Evolutionary conservation across 2,888 invertebrate species (phyloP).

Genomic region (Himalopsyche kuldschensis): DNA sequence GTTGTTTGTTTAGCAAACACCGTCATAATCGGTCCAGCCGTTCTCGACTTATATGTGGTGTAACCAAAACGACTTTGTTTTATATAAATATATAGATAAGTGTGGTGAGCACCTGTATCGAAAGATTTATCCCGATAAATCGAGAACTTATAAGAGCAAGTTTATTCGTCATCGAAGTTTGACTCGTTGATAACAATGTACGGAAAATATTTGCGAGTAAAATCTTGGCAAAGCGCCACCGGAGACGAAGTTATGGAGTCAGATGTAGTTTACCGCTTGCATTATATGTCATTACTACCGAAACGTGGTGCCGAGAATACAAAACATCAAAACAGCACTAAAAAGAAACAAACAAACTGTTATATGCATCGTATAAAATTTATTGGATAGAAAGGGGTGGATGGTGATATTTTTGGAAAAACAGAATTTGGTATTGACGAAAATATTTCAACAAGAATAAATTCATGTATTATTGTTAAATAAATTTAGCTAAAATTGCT

Average conservation of each 20-base stretch:
- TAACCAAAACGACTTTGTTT: no score
- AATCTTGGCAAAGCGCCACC: background rate
- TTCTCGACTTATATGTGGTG: no score
- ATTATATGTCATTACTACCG: background rate
- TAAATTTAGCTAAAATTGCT: no score
- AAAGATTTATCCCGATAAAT: no score
- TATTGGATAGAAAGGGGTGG: background rate
- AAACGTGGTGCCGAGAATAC: background rate
- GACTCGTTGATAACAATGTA: background rate
- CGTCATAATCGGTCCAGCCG: no score
- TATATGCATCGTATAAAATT: background rate
- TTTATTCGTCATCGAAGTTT: background rate
- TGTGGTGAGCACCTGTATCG: no score
- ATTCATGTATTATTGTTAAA: no score
- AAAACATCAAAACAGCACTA: background rate
- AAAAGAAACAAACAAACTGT: background rate
- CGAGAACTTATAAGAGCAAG: no score
- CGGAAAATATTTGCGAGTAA: background rate
- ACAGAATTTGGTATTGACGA: background rate
- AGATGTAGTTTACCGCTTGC: background rate
- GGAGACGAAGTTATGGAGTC: background rate
- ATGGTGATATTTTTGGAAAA: background rate
- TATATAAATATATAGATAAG: no score
- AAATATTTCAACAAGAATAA: background rate
- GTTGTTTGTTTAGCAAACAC: no score